Evolutionary conservation across 2,888 invertebrate genomes (phyloP).

Genomic region (Hoplodrina ambigua): DNA sequence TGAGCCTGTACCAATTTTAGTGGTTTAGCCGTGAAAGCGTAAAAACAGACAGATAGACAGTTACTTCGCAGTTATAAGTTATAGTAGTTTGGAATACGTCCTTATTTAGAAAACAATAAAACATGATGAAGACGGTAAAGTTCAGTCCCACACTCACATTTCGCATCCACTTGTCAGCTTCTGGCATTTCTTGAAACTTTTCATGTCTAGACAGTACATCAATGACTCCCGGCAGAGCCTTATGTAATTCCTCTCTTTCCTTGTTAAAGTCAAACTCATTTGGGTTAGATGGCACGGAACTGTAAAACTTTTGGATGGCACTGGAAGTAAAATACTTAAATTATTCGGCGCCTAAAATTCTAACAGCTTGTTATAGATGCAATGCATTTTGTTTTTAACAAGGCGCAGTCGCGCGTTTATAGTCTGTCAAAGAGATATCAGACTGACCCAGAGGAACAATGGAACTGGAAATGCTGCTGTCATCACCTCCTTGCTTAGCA

Average conservation of each 20-base stretch:
- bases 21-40: too few relatives aligned
- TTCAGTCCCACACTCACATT: slow-evolving; percentile 47
- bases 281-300: not conserved
- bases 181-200: slow-evolving; percentile 61
- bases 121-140: not conserved
- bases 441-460: not conserved
- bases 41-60: too few relatives aligned
- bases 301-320: slow-evolving; percentile 13
- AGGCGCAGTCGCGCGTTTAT: not conserved
- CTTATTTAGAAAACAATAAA: not conserved
- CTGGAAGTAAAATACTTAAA: slow-evolving; percentile 34
- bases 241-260: slow-evolving; percentile 50
- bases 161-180: slow-evolving; percentile 63
- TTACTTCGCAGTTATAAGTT: too few relatives aligned
- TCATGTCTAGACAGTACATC: slow-evolving; percentile 52
- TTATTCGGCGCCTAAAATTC: slow-evolving; percentile 9
- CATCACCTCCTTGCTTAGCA: not conserved
- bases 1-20: too few relatives aligned
- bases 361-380: not conserved
- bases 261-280: slow-evolving; percentile 49
- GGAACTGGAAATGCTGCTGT: not conserved
- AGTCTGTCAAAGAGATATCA: not conserved
- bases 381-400: not conserved
- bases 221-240: slow-evolving; percentile 57
- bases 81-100: too few relatives aligned